phyloP scores from a whole-genome alignment of 2,888 invertebrate species.

The Exocentrus adspersus region DNA sequence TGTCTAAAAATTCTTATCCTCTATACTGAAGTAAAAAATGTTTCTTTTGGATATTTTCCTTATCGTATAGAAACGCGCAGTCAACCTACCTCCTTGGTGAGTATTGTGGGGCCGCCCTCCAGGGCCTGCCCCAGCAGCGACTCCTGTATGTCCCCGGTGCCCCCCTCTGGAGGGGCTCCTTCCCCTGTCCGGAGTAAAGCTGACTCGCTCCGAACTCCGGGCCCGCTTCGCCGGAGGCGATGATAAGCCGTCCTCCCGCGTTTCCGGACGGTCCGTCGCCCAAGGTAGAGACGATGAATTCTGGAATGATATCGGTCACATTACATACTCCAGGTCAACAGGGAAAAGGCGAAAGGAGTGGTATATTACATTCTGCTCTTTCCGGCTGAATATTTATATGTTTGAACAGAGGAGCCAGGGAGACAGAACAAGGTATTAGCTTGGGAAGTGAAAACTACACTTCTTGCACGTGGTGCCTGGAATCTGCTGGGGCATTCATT shows the following conservation, averaged over 20 bases:
- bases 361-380: constrained; percentile 16
- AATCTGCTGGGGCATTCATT: no score
- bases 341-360: constrained; percentile 18
- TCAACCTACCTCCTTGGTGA: constrained; percentile 65
- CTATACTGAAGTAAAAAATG: no score
- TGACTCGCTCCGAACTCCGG: constrained; percentile 70
- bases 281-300: constrained; percentile 71
- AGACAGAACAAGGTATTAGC: no score
- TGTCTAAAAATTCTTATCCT: no score
- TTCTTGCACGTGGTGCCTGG: no score
- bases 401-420: constrained; percentile 3
- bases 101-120: constrained; percentile 76
- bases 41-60: background rate
- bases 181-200: constrained; percentile 62
- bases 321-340: constrained; percentile 24
- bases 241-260: constrained; percentile 68
- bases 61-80: background rate
- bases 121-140: constrained; percentile 81
- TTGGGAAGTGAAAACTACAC: no score
- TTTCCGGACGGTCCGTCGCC: constrained; percentile 66
- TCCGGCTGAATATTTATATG: constrained; percentile 19
- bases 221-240: constrained; percentile 77
- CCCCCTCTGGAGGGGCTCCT: constrained; percentile 72
- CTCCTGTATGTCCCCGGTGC: constrained; percentile 74
- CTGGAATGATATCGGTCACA: constrained; percentile 56